phyloP scores from a whole-genome alignment of 2,797 vertebrate genomes.

The Sardinella longiceps region DNA sequence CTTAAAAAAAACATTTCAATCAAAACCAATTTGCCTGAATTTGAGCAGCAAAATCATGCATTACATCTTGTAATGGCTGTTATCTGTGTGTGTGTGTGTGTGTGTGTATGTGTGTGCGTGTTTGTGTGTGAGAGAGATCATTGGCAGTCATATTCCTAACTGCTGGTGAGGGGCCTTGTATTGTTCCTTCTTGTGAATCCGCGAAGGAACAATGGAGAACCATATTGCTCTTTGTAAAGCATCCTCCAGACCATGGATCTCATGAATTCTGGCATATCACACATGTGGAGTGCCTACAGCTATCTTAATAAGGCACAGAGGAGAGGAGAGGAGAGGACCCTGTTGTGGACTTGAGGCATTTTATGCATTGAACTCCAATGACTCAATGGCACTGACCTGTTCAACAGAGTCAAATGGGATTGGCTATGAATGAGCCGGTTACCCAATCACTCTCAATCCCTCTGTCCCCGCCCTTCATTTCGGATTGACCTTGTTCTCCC shows the following conservation, averaged over 20 bases:
- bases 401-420: not conserved
- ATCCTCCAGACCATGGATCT: not conserved
- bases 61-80: constrained; percentile 13
- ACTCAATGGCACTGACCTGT: not conserved
- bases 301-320: not conserved
- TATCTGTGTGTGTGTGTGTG: not conserved
- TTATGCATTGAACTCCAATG: constrained; percentile 15
- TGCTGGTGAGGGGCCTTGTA: not conserved
- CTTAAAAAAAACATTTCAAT: constrained; percentile 16
- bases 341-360: not conserved
- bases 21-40: constrained; percentile 26
- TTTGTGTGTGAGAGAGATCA: not conserved
- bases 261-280: constrained; percentile 21
- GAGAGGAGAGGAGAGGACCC: too few species aligned
- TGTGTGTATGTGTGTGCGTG: not conserved
- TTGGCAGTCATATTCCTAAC: not conserved
- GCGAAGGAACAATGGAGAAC: not conserved
- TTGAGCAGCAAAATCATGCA: constrained; percentile 14
- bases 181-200: constrained; percentile 9
- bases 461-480: not conserved
- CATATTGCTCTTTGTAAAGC: not conserved
- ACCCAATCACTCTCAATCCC: not conserved
- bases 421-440: not conserved
- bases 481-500: not conserved
- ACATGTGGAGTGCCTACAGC: not conserved